phyloP scores from a whole-genome alignment of 2,113 vertebrate genomes.

The Caretta caretta region DNA sequence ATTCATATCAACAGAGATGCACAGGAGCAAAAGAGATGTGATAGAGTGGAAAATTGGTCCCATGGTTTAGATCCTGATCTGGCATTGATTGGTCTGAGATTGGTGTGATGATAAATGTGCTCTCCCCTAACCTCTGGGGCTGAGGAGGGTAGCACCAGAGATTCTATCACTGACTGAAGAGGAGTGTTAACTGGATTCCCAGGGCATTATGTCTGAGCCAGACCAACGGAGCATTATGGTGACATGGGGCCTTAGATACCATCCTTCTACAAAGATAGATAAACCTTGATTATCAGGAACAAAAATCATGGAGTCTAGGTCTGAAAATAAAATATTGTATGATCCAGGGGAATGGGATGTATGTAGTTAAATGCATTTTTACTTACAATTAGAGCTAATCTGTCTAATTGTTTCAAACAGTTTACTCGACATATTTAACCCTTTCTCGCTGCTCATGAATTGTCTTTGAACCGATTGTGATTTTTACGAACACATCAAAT shows the following conservation, averaged over 20 bases:
- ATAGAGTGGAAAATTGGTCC: not conserved
- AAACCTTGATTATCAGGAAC: not conserved
- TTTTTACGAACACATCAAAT: not conserved
- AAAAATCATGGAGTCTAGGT: not conserved
- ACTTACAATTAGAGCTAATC: not conserved
- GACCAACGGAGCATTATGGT: not conserved
- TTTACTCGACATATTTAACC: not conserved
- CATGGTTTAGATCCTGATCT: not conserved
- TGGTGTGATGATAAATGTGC: not conserved
- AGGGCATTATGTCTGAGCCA: not conserved
- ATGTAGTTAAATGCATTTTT: accelerated
- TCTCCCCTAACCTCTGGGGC: not conserved
- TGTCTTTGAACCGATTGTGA: not conserved
- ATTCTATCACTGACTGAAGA: not conserved
- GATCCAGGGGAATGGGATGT: not conserved
- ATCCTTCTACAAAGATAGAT: not conserved
- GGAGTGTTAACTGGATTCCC: not conserved
- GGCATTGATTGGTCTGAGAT: accelerated
- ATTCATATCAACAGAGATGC: not conserved
- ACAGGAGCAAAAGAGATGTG: not conserved
- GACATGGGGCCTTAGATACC: not conserved
- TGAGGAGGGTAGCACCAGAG: not conserved
- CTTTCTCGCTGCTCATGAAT: not conserved
- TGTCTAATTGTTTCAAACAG: not conserved
- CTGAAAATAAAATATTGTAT: not conserved